Base-by-base conservation (phyloP, 2,888 invertebrate species). In the Camponotus fellah region DNA sequence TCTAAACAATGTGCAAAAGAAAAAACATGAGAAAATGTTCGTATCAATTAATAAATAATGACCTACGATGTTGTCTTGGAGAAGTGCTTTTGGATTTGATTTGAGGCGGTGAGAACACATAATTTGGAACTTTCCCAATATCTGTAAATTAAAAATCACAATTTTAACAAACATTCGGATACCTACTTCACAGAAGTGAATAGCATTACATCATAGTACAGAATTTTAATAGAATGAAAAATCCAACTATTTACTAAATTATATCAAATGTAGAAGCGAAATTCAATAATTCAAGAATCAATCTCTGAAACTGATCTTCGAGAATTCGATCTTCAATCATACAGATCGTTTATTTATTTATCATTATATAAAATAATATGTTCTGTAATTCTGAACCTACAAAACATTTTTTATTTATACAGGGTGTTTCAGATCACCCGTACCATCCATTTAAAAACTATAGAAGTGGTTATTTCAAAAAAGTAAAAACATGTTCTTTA, bases 91-190 rank as follows among this genome's bases (percentile, higher is more conserved):
- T 90, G 8, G 92, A 92, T 85, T 91, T 91, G 49, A 90, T 91
- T 34, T 92, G 90, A 4, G 94, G 93, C 9, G 93, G 90, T 75
- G 94, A 94, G 86, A 94, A 94, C 32, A 93, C 88, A 56, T 88
- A 93, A 34, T 89, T 87, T 37, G 92, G 91, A 56, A 91, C 90
- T 80, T 91, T 84, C 71, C 87, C 88, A 17, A 88, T 84, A 32
- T 80, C 94, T 94, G 85, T 6, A 89, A 87, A 84, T 68, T 34
- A 3, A 79, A 79, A 26, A 80, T 4, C 8, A 71, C 17, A 14
- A 46, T 80, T 1, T 68, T 17, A 58, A n/a, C 14, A 69, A 79
- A 79, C 3, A 9, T 12, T 66, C 17, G 0, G 17, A 69, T 26
- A 77, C 3, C 8, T 76, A 14, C 40, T 68, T 9, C 26, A 77